A percentile compares a stretch with the other conserved stretches of the same genome.
These are phyloP conservation scores for Globia sparganii DNA, from an alignment of 2,888 invertebrate species.

Conservation along the genomic window DNA sequence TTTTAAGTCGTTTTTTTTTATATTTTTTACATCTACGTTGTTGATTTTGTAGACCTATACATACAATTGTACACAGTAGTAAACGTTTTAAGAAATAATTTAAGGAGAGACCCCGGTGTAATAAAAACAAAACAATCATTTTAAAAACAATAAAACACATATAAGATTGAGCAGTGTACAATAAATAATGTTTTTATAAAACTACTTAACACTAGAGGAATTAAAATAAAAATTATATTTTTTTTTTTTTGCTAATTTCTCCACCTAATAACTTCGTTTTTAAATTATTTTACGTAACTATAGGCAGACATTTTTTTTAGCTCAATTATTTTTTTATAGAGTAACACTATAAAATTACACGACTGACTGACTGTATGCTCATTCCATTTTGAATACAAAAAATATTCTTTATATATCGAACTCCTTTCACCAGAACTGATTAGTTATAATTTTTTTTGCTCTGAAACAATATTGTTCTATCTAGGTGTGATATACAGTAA, in stretches of 20 bases:
- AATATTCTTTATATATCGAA: constrained; percentile 24
- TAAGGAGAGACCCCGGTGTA: constrained; percentile 58
- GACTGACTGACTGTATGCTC: constrained; percentile 15
- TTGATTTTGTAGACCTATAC: constrained; percentile 53
- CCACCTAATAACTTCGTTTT: constrained; percentile 36
- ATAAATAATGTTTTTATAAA: constrained; percentile 79
- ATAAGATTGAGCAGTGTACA: constrained; percentile 81
- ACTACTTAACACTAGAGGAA: constrained; percentile 77
- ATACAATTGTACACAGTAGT: constrained; percentile 51
- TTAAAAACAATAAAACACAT: constrained; percentile 68
- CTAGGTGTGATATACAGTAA: constrained; percentile 17
- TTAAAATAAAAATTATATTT: constrained; percentile 57
- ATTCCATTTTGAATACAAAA: constrained; percentile 27
- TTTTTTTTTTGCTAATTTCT: constrained; percentile 51
- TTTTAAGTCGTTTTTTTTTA: constrained; percentile 43
- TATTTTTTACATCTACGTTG: constrained; percentile 46
- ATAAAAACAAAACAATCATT: constrained; percentile 60
- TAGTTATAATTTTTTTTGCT: constrained; percentile 4
- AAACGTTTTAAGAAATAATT: constrained; percentile 33
- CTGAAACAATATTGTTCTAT: constrained; percentile 18
- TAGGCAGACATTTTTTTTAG: constrained; percentile 41
- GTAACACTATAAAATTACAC: constrained; percentile 29
- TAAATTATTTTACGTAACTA: constrained; percentile 44
- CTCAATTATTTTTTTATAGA: constrained; percentile 27
- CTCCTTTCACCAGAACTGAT: constrained; percentile 23